A percentile compares a stretch with the other conserved stretches of the same genome.
These are phyloP conservation scores for Trichonephila clavipes DNA, from an alignment of 1,140 invertebrate species.

Conservation along the genomic window DNA sequence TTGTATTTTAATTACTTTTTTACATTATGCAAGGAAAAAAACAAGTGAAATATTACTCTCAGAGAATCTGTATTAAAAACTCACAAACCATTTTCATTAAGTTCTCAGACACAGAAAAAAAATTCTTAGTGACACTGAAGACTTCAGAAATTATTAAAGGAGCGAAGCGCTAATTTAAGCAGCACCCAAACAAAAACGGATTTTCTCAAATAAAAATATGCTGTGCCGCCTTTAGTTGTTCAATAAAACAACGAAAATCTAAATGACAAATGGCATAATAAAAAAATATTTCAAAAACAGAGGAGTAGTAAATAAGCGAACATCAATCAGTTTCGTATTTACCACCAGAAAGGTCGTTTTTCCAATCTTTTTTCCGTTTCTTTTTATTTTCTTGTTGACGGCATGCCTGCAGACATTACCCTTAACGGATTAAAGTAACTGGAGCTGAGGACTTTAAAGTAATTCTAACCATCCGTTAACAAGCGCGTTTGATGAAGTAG, in stretches of 20 bases:
- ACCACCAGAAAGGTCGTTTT: not conserved
- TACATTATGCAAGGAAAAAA: no score
- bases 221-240: not conserved
- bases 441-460: not conserved
- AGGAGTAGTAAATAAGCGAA: not conserved
- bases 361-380: not conserved
- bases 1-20: no score
- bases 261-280: not conserved
- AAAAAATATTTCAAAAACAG: not conserved
- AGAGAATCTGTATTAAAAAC: no score
- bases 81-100: no score
- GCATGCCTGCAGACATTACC: not conserved
- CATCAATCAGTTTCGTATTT: constrained; percentile 49
- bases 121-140: no score
- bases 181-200: no score
- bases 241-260: not conserved
- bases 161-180: no score
- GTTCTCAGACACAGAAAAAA: no score
- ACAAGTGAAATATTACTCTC: no score
- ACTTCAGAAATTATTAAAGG: no score
- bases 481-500: constrained; percentile 17
- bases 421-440: constrained; percentile 22
- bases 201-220: no score
- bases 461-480: constrained; percentile 28
- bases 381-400: not conserved